Evolutionary conservation across 2,888 invertebrate genomes (phyloP).

Genomic region (Phyllotreta striolata): DNA sequence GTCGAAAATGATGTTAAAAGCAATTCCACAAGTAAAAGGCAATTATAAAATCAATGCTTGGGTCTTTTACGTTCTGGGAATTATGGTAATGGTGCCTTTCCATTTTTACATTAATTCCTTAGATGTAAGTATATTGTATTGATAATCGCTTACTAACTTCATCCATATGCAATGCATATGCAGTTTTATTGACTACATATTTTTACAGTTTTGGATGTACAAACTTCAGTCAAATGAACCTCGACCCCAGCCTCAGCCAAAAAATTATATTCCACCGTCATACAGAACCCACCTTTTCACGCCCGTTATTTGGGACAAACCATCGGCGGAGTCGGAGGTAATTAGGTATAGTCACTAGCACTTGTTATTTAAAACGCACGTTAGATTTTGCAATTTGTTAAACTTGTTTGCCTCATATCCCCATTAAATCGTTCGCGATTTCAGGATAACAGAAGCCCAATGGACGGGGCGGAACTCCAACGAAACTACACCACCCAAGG

Average conservation of each 20-base stretch:
- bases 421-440: too few relatives aligned
- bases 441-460: not conserved
- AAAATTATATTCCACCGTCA: not conserved
- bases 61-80: slow-evolving; percentile 46
- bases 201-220: slow-evolving; percentile 47
- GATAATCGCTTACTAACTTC: not conserved
- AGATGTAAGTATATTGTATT: slow-evolving; percentile 39
- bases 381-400: too few relatives aligned
- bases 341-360: too few relatives aligned
- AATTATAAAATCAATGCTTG: slow-evolving; percentile 45
- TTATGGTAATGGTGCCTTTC: slow-evolving; percentile 43
- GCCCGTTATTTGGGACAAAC: too few relatives aligned
- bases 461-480: not conserved
- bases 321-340: too few relatives aligned
- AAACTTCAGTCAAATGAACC: slow-evolving; percentile 38
- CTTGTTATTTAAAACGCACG: too few relatives aligned
- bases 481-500: slow-evolving; percentile 27
- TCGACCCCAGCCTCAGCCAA: not conserved
- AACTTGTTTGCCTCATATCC: too few relatives aligned
- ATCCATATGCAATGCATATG: not conserved
- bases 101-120: slow-evolving; percentile 45
- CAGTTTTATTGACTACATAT: not conserved
- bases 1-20: too few relatives aligned
- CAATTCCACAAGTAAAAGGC: slow-evolving; percentile 38
- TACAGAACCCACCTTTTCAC: too few relatives aligned